phyloP scores from a whole-genome alignment of 1,140 invertebrate genomes.

The Drosophila pseudoobscura region DNA sequence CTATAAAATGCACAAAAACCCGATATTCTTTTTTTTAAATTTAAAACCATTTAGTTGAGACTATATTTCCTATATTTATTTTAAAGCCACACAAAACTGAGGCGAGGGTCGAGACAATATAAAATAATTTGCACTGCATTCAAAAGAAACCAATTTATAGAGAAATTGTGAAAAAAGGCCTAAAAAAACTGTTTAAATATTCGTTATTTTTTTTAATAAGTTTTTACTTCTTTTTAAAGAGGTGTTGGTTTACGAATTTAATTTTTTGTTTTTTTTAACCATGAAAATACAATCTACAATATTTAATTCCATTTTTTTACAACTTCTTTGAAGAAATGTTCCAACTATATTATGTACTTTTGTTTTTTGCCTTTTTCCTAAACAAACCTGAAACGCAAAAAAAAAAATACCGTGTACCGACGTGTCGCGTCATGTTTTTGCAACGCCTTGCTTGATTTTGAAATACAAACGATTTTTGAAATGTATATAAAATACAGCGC shows the following conservation, averaged over 20 bases:
- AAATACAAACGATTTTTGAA: constrained; percentile 54
- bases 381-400: constrained; percentile 1
- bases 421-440: constrained; percentile 51
- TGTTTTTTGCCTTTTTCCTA: constrained; percentile 74
- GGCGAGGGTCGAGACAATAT: constrained; percentile 75
- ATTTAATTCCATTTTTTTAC: constrained; percentile 35
- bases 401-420: constrained; percentile 20
- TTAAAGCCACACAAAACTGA: constrained; percentile 28
- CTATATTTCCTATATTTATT: constrained; percentile 23
- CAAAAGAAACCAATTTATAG: constrained; percentile 24
- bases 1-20: constrained; percentile 75
- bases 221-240: constrained; percentile 31
- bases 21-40: constrained; percentile 49
- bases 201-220: neutral
- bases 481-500: constrained; percentile 87
- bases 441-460: constrained; percentile 71
- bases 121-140: constrained; percentile 82
- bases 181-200: neutral
- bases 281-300: constrained; percentile 4
- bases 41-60: constrained; percentile 49
- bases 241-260: constrained; percentile 62
- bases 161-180: constrained; percentile 26
- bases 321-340: constrained; percentile 32
- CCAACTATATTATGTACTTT: constrained; percentile 60
- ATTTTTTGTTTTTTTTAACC: constrained; percentile 35